Evolutionary conservation across 2,888 invertebrate species (phyloP).

Genomic region (Gandaritis pyraliata): DNA sequence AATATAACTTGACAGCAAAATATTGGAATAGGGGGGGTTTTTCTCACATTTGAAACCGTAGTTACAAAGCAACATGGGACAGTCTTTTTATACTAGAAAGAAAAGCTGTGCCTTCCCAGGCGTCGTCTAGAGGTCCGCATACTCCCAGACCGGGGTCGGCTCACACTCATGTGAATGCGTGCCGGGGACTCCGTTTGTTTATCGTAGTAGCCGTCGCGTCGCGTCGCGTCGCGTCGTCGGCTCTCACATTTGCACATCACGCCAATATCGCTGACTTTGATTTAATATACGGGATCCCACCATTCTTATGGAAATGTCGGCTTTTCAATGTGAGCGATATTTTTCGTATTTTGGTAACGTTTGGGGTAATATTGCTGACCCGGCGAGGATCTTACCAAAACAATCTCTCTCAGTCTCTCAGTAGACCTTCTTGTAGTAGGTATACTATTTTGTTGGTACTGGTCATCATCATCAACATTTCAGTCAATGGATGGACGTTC

Average conservation of each 20-base stretch:
- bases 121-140: no score
- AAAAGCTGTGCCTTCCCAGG: no score
- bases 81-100: no score
- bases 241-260: conserved; percentile 38
- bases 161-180: conserved; percentile 24
- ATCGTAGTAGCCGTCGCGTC: conserved; percentile 24
- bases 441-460: not conserved
- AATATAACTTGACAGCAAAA: no score
- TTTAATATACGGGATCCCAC: conserved; percentile 42
- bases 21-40: no score
- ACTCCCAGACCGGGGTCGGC: not conserved
- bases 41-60: no score
- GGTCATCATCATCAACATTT: no score
- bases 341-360: conserved; percentile 23
- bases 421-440: not conserved
- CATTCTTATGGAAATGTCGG: conserved; percentile 37
- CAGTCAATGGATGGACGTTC: no score
- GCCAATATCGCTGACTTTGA: conserved; percentile 44
- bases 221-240: no score
- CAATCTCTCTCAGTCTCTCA: not conserved
- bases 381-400: conserved; percentile 1
- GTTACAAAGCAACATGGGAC: no score
- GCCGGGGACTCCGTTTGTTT: conserved; percentile 32
- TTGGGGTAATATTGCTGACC: conserved; percentile 13
- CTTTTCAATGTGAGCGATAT: conserved; percentile 20